These are phyloP conservation scores for Halocaridina rubra DNA, from an alignment of 2,888 invertebrate genomes.

Conservation along the genomic window DNA sequence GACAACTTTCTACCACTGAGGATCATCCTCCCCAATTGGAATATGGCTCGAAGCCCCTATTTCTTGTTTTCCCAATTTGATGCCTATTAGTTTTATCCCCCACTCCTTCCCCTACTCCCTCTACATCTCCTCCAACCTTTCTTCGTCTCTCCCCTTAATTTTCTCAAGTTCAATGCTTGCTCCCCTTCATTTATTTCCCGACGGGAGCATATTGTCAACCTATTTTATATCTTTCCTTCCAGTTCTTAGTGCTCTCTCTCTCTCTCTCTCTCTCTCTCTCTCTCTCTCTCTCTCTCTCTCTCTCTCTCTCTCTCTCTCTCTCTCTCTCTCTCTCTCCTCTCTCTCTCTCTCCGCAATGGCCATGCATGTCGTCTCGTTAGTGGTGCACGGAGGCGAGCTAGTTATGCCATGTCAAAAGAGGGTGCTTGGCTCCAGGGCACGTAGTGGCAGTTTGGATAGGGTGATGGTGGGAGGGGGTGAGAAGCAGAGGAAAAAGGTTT, in stretches of 20 bases:
- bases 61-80: no score
- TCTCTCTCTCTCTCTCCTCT: not conserved
- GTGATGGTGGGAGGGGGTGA: not conserved
- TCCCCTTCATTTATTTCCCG: no score
- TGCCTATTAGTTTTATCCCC: no score
- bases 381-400: slow-evolving; percentile 23
- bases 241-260: not conserved
- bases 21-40: no score
- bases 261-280: not conserved
- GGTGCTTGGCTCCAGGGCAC: slow-evolving; percentile 30
- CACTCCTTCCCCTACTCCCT: no score
- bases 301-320: not conserved
- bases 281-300: not conserved
- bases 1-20: no score
- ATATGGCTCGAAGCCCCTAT: no score
- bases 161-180: no score
- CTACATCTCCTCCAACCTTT: no score
- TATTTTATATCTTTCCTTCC: not conserved
- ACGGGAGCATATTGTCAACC: no score
- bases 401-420: slow-evolving; percentile 51
- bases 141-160: no score
- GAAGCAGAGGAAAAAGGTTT: not conserved
- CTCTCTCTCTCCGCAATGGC: slow-evolving; percentile 19
- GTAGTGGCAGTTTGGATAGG: slow-evolving; percentile 7
- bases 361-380: slow-evolving; percentile 51